These are phyloP conservation scores for Cherax destructor DNA, from an alignment of 1,140 invertebrate species.

Conservation along the genomic window DNA sequence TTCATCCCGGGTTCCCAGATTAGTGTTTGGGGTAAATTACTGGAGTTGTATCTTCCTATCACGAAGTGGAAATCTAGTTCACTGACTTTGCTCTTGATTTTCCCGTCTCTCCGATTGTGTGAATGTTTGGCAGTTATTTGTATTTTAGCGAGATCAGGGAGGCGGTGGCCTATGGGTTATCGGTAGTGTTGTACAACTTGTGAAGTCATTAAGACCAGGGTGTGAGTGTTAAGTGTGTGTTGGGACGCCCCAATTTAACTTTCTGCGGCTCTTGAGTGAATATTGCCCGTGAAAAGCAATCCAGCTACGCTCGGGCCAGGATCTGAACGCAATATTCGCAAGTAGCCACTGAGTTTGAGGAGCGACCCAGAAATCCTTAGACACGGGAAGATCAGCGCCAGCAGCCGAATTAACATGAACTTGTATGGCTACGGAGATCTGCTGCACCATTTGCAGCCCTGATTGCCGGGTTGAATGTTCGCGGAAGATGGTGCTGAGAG, in stretches of 20 bases:
- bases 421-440: not conserved
- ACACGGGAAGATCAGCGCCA: not conserved
- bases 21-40: no score
- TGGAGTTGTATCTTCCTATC: no score
- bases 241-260: not conserved
- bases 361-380: not conserved
- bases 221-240: not conserved
- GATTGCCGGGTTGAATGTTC: not conserved
- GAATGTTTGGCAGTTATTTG: not conserved
- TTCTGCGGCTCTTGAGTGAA: not conserved
- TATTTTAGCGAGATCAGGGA: not conserved
- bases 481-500: not conserved
- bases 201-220: not conserved
- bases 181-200: not conserved
- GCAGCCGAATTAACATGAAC: not conserved
- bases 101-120: not conserved
- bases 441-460: not conserved
- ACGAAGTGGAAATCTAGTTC: not conserved
- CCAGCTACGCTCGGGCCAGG: not conserved
- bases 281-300: conserved; percentile 1
- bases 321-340: not conserved
- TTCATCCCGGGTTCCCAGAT: no score
- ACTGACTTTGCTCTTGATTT: not conserved
- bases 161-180: not conserved
- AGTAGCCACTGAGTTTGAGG: not conserved